Evolutionary conservation across 1,140 invertebrate species (phyloP), one percentile per base, ranked within the genome.

Genomic region (Ruditapes philippinarum): DNA sequence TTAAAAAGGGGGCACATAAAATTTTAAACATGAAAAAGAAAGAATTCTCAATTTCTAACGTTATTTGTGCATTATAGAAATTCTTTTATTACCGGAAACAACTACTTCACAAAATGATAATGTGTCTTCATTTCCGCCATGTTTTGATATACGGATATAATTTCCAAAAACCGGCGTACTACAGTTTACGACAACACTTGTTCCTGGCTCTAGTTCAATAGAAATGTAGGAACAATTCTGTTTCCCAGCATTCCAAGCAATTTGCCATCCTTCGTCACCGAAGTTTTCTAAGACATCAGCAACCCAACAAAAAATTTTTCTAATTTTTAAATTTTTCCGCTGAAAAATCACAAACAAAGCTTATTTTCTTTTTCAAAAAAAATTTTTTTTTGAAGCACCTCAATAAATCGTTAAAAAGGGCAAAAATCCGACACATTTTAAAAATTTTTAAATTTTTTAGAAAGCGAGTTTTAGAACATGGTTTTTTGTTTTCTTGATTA

Each of bases 141-240:
- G 19, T 49, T 51, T 51, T 33, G 74, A 28, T 28, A 78, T 14
- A 45, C 74, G 74, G 22, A 78, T 42, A 49, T 31, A 45, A 49
- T 78, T 78, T 1, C 74, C 74, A 33, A 5, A 78, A 51, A 22
- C n/a, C 9, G 45, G 74, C 33, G 17, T 54, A 78, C n/a, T 78
- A n/a, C 74, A 78, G 33, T 45, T 78, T 28, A 78, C 28, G 74
- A 51, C 33, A 54, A 78, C 74, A 25, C 42, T 78, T 4, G 36
- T 12, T 12, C 28, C 42, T 14, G 17, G 33, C 22, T 45, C 42
- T 1, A 42, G 5, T 25, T 2, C 17, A 22, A 2, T 22, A 42
- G 40, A 3, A 28, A 78, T 9, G 49, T 49, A 78, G 0, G 31
- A 45, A 33, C 74, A 78, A 31, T 45, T 78, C 25, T 78, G 74